Evolutionary conservation across 2,888 invertebrate genomes (phyloP).

Genomic region (Platypus cylindrus): DNA sequence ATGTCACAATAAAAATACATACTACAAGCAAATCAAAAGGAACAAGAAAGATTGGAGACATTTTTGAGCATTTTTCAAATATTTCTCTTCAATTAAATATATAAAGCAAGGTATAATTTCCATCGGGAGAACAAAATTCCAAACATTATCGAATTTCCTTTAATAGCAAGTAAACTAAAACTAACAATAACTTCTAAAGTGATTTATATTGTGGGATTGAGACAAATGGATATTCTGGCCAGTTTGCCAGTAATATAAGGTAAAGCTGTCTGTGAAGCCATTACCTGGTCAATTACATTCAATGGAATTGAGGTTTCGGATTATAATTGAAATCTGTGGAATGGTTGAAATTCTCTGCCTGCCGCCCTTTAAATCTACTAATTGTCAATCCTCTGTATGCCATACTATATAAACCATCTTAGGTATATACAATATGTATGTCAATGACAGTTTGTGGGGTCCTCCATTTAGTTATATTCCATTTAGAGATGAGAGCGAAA

Average conservation of each 20-base stretch:
- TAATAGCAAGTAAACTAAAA: constrained; percentile 10
- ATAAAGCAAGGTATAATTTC: too few relatives aligned
- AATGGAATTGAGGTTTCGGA: constrained; percentile 36
- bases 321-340: constrained; percentile 38
- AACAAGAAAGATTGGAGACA: too few relatives aligned
- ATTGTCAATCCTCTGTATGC: constrained; percentile 33
- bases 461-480: too few relatives aligned
- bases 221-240: constrained; percentile 27
- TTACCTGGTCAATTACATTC: constrained; percentile 38
- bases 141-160: too few relatives aligned
- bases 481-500: too few relatives aligned
- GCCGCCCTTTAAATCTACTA: constrained; percentile 36
- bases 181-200: constrained; percentile 13
- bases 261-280: constrained; percentile 35
- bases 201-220: constrained; percentile 13
- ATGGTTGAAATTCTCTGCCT: constrained; percentile 36
- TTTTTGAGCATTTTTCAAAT: too few relatives aligned
- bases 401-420: constrained; percentile 2
- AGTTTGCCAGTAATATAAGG: constrained; percentile 28
- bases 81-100: too few relatives aligned
- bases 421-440: too few relatives aligned
- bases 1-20: too few relatives aligned
- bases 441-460: too few relatives aligned
- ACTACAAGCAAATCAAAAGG: too few relatives aligned
- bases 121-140: too few relatives aligned